A percentile compares a stretch with the other conserved stretches of the same genome.
Evolutionary conservation across 2,888 invertebrate species (phyloP).

Genomic region (Chirona hameri): DNA sequence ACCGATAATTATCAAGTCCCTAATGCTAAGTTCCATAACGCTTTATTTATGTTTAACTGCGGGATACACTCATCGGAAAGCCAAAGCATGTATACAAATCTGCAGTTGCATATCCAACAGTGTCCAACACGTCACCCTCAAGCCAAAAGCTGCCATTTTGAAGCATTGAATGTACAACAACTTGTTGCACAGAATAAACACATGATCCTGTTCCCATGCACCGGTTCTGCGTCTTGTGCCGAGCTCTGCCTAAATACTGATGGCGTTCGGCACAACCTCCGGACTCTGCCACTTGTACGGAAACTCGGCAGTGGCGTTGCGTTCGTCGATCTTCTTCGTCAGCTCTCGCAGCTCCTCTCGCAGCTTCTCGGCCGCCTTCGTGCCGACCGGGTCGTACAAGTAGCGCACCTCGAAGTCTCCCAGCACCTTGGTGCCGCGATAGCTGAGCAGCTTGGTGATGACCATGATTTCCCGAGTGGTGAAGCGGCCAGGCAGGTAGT

Average conservation of each 20-base stretch:
- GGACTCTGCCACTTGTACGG: constrained; percentile 48
- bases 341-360: constrained; percentile 45
- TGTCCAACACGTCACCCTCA: too few species aligned
- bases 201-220: too few species aligned
- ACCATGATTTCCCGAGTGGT: constrained; percentile 49
- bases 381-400: constrained; percentile 46
- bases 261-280: constrained; percentile 49
- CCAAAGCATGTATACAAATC: too few species aligned
- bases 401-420: constrained; percentile 51
- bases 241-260: constrained; percentile 44
- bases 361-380: constrained; percentile 45
- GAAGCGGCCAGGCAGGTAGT: constrained; percentile 46
- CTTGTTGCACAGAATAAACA: too few species aligned
- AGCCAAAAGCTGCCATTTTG: too few species aligned
- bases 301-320: constrained; percentile 46
- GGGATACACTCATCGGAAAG: too few species aligned
- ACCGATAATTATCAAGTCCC: too few species aligned
- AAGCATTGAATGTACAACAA: too few species aligned
- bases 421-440: constrained; percentile 47
- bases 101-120: too few species aligned
- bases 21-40: too few species aligned
- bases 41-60: too few species aligned
- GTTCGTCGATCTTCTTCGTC: constrained; percentile 45
- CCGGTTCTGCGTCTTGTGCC: too few species aligned
- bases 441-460: constrained; percentile 49